Evolutionary conservation across 2,888 invertebrate genomes (phyloP), one percentile per base, ranked within the genome.

Genomic region (Sinohyriopsis cumingii): DNA sequence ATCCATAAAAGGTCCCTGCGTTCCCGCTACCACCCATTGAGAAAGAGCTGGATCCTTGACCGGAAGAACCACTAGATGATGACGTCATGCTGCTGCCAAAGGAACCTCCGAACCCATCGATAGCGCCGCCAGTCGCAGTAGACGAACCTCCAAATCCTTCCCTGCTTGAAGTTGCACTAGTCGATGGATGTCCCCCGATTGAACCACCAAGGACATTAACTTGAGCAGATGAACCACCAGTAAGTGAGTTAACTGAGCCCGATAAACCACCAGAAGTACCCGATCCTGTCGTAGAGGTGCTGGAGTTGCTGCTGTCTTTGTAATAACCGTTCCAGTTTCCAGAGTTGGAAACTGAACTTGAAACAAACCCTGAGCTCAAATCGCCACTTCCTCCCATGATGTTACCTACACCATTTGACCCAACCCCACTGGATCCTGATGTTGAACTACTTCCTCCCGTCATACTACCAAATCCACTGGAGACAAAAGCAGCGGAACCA

Each of bases 311-410:
- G 9, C 15, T 65, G 53, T 68, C 75, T 22, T 69, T 72, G 24
- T 72, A 72, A 63, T 72, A 68, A 22, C 69, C 72, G 59, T 72
- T 69, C 75, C 72, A 72, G 3, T 45, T 45, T 2, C 15, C 15
- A 45, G 15, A 45, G 45, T 15, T 45, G 45, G 57, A 65, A 59
- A 24, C 59, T 56, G 28, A 53, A 65, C 18, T 65, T 64, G 55
- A 54, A 45, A 24, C 63, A 53, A 54, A 55, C n/a, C 69, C 69
- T 19, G 64, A 65, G 12, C 64, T 45, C 45, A 45, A 45, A 45
- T 45, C 45, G 4, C 45, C 45, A 45, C 45, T 18, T 19, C 56
- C 28, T 53, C 25, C 55, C 7, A 25, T 55, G 15, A 59, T 28
- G 45, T 28, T n/a, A 60, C 65, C 45, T 60, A 60, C 64, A 22